Evolutionary conservation across 2,888 invertebrate species (phyloP).

Genomic region (Drosophila percnosoma): DNA sequence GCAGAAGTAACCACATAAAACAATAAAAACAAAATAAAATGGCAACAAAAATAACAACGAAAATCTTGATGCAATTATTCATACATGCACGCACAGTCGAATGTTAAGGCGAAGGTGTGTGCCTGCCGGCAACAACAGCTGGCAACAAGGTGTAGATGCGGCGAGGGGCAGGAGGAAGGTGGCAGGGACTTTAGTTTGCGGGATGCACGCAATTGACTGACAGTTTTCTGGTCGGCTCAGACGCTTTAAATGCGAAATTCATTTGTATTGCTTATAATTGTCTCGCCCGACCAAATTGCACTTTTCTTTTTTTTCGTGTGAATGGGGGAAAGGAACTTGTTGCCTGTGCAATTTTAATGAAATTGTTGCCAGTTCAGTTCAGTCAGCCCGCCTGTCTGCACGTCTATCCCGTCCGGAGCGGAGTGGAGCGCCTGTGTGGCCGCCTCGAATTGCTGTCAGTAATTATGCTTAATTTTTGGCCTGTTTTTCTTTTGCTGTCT

Average conservation of each 20-base stretch:
- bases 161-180: too few species aligned
- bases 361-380: constrained; percentile 64
- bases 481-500: constrained; percentile 30
- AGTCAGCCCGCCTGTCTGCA: constrained; percentile 58
- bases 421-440: constrained; percentile 65
- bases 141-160: constrained; percentile 4
- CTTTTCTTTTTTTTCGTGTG: constrained; percentile 22
- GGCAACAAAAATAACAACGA: constrained; percentile 39
- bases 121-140: constrained; percentile 71
- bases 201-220: constrained; percentile 64
- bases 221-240: constrained; percentile 41
- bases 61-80: constrained; percentile 81
- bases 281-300: constrained; percentile 77
- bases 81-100: constrained; percentile 58
- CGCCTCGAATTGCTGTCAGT: constrained; percentile 76
- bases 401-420: constrained; percentile 36
- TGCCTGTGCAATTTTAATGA: constrained; percentile 76
- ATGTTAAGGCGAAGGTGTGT: constrained; percentile 69
- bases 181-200: neutral
- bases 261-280: constrained; percentile 83
- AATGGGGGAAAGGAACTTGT: constrained; percentile 56
- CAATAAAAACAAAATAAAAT: constrained; percentile 46
- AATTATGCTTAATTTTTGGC: constrained; percentile 77
- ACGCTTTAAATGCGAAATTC: constrained; percentile 75
- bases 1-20: constrained; percentile 42